Conservation (phyloP, 1,140 invertebrate species). For the Euura saliciscinereae region DNA sequence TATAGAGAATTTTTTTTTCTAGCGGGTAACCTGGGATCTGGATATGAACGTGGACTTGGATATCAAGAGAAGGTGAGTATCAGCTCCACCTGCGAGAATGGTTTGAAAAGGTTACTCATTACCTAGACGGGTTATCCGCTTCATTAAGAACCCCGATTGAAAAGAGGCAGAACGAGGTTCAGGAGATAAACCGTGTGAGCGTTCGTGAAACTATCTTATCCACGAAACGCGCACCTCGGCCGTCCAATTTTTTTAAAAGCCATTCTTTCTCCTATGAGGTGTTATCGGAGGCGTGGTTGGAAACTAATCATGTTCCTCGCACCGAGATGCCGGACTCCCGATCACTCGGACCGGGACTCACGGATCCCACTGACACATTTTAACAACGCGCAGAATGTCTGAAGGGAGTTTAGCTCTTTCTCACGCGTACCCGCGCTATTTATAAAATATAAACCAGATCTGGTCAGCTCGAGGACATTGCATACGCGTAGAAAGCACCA, state of each 20-base stretch:
- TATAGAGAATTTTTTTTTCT: background rate
- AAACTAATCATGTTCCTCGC: conserved; percentile 1
- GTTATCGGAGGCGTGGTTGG: conserved; percentile 1
- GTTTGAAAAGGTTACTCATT: background rate
- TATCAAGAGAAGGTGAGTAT: background rate
- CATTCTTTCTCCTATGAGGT: background rate
- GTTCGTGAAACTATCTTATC: background rate
- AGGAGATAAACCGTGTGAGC: background rate
- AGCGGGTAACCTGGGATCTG: background rate
- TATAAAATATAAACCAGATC: conserved; percentile 7
- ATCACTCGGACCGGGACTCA: background rate
- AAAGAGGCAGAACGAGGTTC: background rate
- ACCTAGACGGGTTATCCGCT: conserved; percentile 1
- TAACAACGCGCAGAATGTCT: no score
- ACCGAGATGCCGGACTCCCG: background rate
- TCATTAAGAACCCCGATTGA: background rate
- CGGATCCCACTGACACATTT: background rate
- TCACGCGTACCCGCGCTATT: background rate
- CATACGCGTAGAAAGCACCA: background rate
- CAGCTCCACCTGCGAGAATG: background rate
- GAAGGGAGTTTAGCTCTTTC: background rate
- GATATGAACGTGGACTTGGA: background rate
- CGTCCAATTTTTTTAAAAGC: background rate
- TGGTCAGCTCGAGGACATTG: background rate
- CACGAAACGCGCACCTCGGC: background rate